Conservation (phyloP, 2,888 invertebrate species). For the Sphinx pinastri region DNA sequence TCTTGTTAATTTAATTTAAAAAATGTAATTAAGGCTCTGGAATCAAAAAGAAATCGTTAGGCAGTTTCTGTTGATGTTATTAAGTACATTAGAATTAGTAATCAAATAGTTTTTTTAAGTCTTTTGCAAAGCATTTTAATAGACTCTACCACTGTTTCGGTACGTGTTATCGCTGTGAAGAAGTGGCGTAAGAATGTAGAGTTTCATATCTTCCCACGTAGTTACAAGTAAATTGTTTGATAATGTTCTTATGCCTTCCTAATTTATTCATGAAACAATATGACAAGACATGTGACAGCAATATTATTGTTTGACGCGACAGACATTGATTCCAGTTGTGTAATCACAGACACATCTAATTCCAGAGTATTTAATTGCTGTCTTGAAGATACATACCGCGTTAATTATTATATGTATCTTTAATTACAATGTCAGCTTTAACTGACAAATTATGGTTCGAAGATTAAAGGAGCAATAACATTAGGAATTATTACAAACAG, state of each 20-base stretch:
- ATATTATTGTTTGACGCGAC: neutral
- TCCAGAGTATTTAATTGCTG: neutral
- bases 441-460: neutral
- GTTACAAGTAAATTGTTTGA: no score
- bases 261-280: neutral
- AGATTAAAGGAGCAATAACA: neutral
- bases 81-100: no score
- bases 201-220: no score
- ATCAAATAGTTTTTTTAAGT: no score
- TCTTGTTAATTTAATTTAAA: no score
- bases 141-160: no score
- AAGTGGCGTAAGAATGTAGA: no score
- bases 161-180: no score
- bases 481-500: neutral
- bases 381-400: neutral
- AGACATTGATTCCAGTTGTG: neutral
- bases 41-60: no score
- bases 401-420: neutral
- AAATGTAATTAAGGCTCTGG: no score
- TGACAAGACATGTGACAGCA: conserved; percentile 1
- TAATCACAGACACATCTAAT: neutral
- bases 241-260: conserved; percentile 27
- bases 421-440: neutral
- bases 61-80: no score
- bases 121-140: no score